phyloP scores from a whole-genome alignment of 1,140 invertebrate species.

The Charaxes varanes region DNA sequence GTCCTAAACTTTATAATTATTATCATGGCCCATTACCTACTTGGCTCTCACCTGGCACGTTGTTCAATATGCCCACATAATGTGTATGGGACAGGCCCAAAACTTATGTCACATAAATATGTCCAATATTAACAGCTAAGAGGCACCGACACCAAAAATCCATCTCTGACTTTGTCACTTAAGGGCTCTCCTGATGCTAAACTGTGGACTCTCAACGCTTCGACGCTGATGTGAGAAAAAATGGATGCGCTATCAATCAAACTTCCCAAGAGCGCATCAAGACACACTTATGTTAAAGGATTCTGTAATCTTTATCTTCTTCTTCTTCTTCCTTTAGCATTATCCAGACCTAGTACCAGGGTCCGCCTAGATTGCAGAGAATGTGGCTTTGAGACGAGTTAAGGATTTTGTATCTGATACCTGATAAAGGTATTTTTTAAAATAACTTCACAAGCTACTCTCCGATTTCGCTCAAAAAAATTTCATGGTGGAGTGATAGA shows the following conservation, averaged over 20 bases:
- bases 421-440: no score
- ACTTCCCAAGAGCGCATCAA: no score
- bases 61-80: slow-evolving; percentile 15
- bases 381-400: no score
- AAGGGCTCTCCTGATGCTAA: slow-evolving; percentile 47
- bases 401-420: no score
- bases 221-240: slow-evolving; percentile 13
- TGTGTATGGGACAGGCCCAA: slow-evolving; percentile 16
- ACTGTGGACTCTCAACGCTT: slow-evolving; percentile 29
- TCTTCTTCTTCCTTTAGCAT: no score
- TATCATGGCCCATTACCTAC: slow-evolving; percentile 5
- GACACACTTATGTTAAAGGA: no score
- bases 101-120: slow-evolving; percentile 47
- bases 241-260: slow-evolving; percentile 24
- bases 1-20: background rate
- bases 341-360: no score
- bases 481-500: no score
- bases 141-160: slow-evolving; percentile 65
- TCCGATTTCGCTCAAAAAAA: no score
- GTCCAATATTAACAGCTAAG: slow-evolving; percentile 45
- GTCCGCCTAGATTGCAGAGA: no score
- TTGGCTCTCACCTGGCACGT: slow-evolving; percentile 9
- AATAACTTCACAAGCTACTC: no score
- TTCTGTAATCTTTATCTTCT: no score
- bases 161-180: slow-evolving; percentile 64